These are phyloP conservation scores for Spodoptera frugiperda DNA, from an alignment of 1,140 invertebrate genomes.

Conservation along the genomic window DNA sequence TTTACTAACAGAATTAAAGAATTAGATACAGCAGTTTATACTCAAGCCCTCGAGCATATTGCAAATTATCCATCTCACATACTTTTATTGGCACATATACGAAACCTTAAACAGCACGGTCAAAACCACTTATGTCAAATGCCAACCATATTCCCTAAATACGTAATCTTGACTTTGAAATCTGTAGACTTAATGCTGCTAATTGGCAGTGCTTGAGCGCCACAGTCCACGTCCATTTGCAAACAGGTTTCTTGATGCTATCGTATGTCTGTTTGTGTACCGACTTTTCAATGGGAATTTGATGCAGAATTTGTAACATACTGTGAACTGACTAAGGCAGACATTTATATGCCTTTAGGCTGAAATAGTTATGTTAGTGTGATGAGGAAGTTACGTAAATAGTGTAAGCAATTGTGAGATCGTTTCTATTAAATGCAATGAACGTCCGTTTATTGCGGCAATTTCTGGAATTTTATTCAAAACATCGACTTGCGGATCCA, in stretches of 20 bases:
- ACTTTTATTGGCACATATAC: not conserved
- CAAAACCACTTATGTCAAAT: not conserved
- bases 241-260: conserved; percentile 46
- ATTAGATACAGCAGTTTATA: no score
- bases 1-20: no score
- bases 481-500: not conserved
- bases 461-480: no score
- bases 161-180: conserved; percentile 49
- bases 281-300: conserved; percentile 47
- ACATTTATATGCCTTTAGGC: conserved; percentile 21
- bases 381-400: conserved; percentile 30
- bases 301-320: conserved; percentile 25
- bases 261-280: conserved; percentile 10
- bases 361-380: conserved; percentile 3
- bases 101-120: not conserved
- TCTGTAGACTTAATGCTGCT: conserved; percentile 43
- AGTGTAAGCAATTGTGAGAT: not conserved
- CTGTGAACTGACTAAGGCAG: not conserved
- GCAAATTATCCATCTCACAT: no score
- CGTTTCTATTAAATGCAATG: not conserved
- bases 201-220: conserved; percentile 40
- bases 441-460: not conserved
- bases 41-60: no score
- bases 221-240: conserved; percentile 28
- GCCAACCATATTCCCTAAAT: conserved; percentile 22